These are phyloP conservation scores for Clanis bilineata DNA, from an alignment of 2,888 invertebrate genomes.

Conservation along the genomic window DNA sequence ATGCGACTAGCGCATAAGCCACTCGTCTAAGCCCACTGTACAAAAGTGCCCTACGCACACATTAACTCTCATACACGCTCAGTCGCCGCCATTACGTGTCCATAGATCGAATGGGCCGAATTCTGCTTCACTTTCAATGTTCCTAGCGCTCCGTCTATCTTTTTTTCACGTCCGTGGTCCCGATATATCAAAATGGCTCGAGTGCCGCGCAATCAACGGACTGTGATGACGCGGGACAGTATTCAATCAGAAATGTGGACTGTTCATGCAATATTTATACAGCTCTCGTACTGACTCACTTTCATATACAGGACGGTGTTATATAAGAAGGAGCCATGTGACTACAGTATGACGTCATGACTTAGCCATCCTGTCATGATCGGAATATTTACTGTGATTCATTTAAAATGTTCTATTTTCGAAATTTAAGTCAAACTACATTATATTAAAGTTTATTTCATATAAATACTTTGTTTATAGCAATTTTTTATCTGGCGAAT, in stretches of 20 bases:
- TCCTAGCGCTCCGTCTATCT: too few relatives aligned
- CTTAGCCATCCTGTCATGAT: too few relatives aligned
- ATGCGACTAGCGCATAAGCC: too few relatives aligned
- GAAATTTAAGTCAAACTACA: neutral
- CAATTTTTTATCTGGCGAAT: too few relatives aligned
- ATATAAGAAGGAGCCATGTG: neutral
- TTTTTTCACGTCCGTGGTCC: too few relatives aligned
- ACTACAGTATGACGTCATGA: neutral
- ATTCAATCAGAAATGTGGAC: slow-evolving; percentile 1
- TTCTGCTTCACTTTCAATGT: too few relatives aligned
- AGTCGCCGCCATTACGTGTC: too few relatives aligned
- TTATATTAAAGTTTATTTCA: neutral
- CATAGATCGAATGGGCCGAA: too few relatives aligned
- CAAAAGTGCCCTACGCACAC: too few relatives aligned
- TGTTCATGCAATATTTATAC: slow-evolving; percentile 9
- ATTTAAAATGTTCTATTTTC: neutral
- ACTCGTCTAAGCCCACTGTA: too few relatives aligned
- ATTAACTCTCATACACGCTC: too few relatives aligned
- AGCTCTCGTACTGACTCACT: neutral
- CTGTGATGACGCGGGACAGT: slow-evolving; percentile 2
- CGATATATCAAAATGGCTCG: neutral
- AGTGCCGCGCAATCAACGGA: neutral
- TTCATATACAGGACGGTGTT: neutral
- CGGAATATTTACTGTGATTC: neutral
- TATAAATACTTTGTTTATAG: too few relatives aligned